Evolutionary conservation across 2,797 vertebrate genomes (phyloP).

Genomic region (Lerista edwardsae): DNA sequence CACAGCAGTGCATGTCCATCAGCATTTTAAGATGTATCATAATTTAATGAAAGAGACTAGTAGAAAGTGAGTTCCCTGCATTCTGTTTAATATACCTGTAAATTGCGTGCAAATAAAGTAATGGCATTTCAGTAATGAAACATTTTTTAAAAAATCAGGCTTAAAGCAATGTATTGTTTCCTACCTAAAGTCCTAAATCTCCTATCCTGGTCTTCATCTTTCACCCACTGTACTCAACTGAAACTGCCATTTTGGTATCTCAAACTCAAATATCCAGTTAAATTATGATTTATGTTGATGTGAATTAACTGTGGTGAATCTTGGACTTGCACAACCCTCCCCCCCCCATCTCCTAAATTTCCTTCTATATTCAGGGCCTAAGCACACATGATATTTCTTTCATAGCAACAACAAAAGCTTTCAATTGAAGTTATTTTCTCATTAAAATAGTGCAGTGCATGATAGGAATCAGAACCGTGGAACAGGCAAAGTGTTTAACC

Average conservation of each 20-base stretch:
- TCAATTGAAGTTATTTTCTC: no score
- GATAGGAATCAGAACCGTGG: no score
- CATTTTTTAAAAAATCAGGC: background rate
- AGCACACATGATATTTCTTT: no score
- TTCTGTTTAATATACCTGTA: constrained; percentile 17
- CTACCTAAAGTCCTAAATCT: background rate
- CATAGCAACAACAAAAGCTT: no score
- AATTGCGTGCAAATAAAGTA: constrained; percentile 13
- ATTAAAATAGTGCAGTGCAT: no score
- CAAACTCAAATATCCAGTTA: background rate
- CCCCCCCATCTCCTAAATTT: no score
- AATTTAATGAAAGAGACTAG: constrained; percentile 81
- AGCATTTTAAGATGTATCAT: constrained; percentile 83
- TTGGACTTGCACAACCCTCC: no score
- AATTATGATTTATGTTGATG: no score
- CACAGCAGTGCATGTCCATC: constrained; percentile 81
- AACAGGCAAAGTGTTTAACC: no score
- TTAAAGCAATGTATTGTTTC: background rate
- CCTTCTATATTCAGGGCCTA: no score
- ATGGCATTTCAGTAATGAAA: constrained; percentile 21
- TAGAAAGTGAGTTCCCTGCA: constrained; percentile 81
- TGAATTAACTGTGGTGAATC: no score
- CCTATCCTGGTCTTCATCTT: background rate
- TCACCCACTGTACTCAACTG: background rate
- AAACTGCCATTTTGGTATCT: background rate